Percentiles rank a stretch among this genome's conserved stretches.
Evolutionary conservation across 2,113 vertebrate species (phyloP).

Genomic region (Puntigrus tetrazona): DNA sequence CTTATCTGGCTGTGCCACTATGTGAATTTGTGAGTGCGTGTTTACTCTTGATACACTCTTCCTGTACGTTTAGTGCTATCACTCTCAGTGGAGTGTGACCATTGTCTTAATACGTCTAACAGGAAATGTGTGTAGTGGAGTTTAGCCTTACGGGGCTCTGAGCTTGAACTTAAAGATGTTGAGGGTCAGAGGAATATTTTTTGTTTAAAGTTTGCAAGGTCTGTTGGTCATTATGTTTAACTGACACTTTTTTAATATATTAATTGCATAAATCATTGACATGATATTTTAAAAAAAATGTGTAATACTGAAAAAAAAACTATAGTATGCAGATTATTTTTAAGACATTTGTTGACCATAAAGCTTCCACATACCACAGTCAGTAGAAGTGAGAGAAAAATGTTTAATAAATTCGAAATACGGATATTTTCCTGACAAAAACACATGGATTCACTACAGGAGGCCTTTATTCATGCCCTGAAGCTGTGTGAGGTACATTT

Average conservation of each 20-base stretch:
- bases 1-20: constrained; percentile 25
- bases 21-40: background rate
- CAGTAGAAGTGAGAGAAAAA: too few relatives aligned
- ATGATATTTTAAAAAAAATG: too few relatives aligned
- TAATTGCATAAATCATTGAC: background rate
- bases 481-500: too few relatives aligned
- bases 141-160: background rate
- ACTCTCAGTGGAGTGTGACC: background rate
- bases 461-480: too few relatives aligned
- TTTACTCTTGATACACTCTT: constrained; percentile 16
- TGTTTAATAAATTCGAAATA: too few relatives aligned
- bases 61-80: background rate
- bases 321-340: too few relatives aligned
- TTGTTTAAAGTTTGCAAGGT: background rate
- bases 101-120: constrained; percentile 3
- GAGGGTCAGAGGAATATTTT: background rate
- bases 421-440: too few relatives aligned
- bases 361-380: too few relatives aligned
- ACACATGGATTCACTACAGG: too few relatives aligned
- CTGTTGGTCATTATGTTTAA: background rate
- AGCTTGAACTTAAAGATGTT: background rate
- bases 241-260: background rate
- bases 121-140: background rate
- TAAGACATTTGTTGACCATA: too few relatives aligned
- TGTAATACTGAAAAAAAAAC: too few relatives aligned